Evolutionary conservation across 1,140 invertebrate species (phyloP).

Genomic region (Samia ricini): DNA sequence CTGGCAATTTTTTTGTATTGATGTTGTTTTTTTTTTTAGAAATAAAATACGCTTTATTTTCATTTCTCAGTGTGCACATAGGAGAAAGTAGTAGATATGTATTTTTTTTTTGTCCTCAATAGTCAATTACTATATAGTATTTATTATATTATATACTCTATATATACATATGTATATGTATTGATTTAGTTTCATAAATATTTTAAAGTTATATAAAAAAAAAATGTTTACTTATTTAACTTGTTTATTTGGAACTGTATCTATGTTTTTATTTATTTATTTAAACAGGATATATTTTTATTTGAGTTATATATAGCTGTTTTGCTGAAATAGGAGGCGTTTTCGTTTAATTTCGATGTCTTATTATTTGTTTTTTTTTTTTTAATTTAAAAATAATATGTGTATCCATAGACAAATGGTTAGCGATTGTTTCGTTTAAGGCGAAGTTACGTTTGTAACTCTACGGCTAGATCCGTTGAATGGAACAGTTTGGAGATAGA

Average conservation of each 20-base stretch:
- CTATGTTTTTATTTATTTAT: conserved; percentile 29
- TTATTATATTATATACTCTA: conserved; percentile 42
- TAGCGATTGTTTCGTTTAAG: neutral
- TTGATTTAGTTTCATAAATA: conserved; percentile 33
- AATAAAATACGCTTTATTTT: neutral
- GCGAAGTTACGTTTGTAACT: conserved; percentile 28
- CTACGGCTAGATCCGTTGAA: conserved; percentile 40
- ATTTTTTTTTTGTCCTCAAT: conserved; percentile 34
- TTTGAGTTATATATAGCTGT: conserved; percentile 26
- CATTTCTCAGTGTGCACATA: neutral
- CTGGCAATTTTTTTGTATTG: neutral
- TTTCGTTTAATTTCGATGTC: conserved; percentile 35
- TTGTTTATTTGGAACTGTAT: conserved; percentile 31
- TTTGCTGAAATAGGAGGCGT: conserved; percentile 37
- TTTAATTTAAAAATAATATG: conserved; percentile 8
- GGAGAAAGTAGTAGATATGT: neutral
- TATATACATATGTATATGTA: too few species aligned
- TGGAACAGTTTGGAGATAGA: conserved; percentile 27
- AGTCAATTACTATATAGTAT: conserved; percentile 50
- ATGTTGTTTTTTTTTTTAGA: conserved; percentile 2
- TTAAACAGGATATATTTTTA: conserved; percentile 31
- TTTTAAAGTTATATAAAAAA: neutral
- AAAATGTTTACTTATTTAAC: neutral
- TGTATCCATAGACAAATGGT: conserved; percentile 5
- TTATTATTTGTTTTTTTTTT: conserved; percentile 3